Conservation (phyloP, 2,113 vertebrate genomes). For the Agapornis roseicollis region DNA sequence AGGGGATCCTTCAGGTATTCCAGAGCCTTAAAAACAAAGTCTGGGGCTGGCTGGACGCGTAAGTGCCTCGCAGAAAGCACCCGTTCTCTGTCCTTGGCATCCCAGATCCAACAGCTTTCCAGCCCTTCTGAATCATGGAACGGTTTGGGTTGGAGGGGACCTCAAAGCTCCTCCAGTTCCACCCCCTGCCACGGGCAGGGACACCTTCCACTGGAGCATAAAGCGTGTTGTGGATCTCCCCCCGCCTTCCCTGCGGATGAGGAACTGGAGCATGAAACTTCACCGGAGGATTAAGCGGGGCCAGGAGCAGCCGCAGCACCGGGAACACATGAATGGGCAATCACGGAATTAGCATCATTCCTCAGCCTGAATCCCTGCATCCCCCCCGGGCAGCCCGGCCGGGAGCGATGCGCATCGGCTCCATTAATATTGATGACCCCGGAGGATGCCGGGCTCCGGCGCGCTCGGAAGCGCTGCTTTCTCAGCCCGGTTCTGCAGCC, state of each 20-base stretch:
- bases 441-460: neutral
- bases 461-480: accelerated
- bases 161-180: neutral
- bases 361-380: neutral
- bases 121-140: neutral
- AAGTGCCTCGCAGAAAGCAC: neutral
- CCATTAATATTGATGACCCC: neutral
- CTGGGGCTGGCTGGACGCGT: neutral
- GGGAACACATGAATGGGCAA: neutral
- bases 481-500: neutral
- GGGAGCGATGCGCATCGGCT: neutral
- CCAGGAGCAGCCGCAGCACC: neutral
- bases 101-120: neutral
- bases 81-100: neutral
- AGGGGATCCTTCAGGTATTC: neutral
- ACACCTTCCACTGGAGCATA: neutral
- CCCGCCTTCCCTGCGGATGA: neutral
- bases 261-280: constrained; percentile 57
- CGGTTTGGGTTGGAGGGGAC: neutral
- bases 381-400: neutral
- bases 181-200: neutral
- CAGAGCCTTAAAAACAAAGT: neutral
- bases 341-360: neutral
- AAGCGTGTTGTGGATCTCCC: neutral
- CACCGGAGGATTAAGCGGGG: neutral